Base-by-base conservation (phyloP, 2,797 vertebrate species). In the Enteromius mattozi region DNA sequence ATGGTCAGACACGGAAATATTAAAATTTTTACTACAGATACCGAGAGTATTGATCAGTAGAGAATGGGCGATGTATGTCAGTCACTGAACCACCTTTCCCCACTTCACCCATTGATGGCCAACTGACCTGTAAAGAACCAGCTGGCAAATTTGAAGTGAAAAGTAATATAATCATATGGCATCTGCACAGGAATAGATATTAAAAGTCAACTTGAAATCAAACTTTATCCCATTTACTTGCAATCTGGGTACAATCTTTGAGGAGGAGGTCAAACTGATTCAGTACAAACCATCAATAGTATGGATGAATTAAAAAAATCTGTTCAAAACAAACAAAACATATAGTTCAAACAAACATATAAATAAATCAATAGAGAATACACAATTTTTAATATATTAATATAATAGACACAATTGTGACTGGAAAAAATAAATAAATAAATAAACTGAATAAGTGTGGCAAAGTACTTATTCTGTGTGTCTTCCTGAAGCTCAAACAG, bases 11-110 rank as follows among this genome's bases (percentile, higher is more conserved):
- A 87, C 80, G n/a, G 83, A 90, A 92, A 90, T 93, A 95, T 94
- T 93, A 94, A 95, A 93, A 93, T 88, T 83, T 91, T 92, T 91
- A 89, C 94, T 93, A 93, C 89, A 92, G 87, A 91, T 88, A 89
- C 90, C 91, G 89, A 94, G 93, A 92, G 90, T 86, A 87, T 90
- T 81, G 87, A 94, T 95, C 93, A 45, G 10, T 45, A 94, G 92
- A 88, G 89, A 88, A 86, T 87, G 75, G 80, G 88, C 88, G 90
- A 90, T 87, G 86, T 86, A 89, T 92, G 93, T 94, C 94, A 93
- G 94, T 94, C 59, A 61, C 59, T 61, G 13, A 30, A 63, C 14
- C 30, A 1, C 9, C 2, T 12, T 10, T 63, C 14, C 30, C 59
- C 30, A 27, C 59, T 65, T 63, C 12, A 63, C 13, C 61, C 14